Evolutionary conservation across 2,797 vertebrate genomes (phyloP), one percentile per base, ranked within the genome.

Genomic region (Etheostoma nigrum): DNA sequence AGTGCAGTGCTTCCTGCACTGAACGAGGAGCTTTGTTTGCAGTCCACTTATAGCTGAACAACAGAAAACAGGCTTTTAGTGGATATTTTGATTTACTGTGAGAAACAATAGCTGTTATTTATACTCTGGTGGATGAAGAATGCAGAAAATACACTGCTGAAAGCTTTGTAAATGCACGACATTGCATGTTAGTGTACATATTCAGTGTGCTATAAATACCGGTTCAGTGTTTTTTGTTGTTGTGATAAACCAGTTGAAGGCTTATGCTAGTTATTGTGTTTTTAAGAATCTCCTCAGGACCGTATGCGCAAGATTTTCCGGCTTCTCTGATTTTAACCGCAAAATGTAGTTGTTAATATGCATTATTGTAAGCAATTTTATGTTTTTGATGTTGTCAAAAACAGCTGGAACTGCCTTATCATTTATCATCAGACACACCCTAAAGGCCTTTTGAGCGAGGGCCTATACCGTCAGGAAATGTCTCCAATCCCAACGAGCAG

Each of bases 101-200:
- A 79, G 79, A 86, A 72, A 90, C 89, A 87, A 85, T 86, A 66
- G 85, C 67, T 67, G 72, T 83, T 91, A 86, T 90, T 91, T 87
- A 77, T 81, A 83, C 77, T 75, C 74, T 30, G 62, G 23, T 23
- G 80, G 53, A 72, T 54, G 58, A 45, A 72, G 40, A 78, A 64
- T 16, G 42, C 40, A 49, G 52, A 68, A 80, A 80, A 80, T 44
- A 70, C 42, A 55, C 51, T 4, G 25, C 16, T 84, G 68, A 88
- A 84, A 86, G 88, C 81, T 84, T 85, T 76, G 44, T 27, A 48
- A 76, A 83, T 78, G 68, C 62, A 57, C 0, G 47, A 75, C 74
- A 36, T 11, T 4, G 78, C 76, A 60, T 58, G 23, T 19, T 16
- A 25, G 19, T 60, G 27, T 27, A 11, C 6, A 13, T 21, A 45